phyloP scores from a whole-genome alignment of 2,113 vertebrate genomes.

The Phyllopteryx taeniolatus region DNA sequence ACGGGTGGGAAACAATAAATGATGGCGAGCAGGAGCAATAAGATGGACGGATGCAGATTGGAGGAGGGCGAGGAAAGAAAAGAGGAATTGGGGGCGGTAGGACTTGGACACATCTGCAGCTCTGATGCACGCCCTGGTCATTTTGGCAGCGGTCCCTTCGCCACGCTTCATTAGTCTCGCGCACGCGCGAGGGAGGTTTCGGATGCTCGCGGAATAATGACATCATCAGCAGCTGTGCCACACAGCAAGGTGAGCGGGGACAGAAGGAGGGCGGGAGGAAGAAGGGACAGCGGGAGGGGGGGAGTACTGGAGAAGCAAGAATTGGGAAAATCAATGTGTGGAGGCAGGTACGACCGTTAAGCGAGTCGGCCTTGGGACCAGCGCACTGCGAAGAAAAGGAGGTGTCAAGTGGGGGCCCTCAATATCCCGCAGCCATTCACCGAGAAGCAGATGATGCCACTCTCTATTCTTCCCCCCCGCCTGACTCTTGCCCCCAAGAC shows the following conservation, averaged over 20 bases:
- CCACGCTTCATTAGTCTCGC: slow-evolving; percentile 69
- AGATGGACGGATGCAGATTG: slow-evolving; percentile 43
- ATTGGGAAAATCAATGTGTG: slow-evolving; percentile 36
- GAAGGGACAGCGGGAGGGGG: slow-evolving; percentile 22
- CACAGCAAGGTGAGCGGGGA: slow-evolving; percentile 89
- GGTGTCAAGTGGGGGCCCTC: slow-evolving; percentile 53
- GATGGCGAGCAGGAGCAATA: slow-evolving; percentile 42
- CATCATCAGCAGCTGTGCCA: slow-evolving; percentile 99
- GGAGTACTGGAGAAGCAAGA: slow-evolving; percentile 7
- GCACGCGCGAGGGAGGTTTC: slow-evolving; percentile 46
- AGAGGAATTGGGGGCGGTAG: slow-evolving; percentile 21
- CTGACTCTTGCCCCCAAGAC: slow-evolving; percentile 17
- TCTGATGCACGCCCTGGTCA: slow-evolving; percentile 70
- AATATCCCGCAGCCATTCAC: slow-evolving; percentile 49
- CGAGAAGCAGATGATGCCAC: slow-evolving; percentile 53
- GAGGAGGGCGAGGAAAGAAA: slow-evolving; percentile 37
- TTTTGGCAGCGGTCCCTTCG: slow-evolving; percentile 70
- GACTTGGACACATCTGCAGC: slow-evolving; percentile 70
- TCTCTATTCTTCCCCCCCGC: slow-evolving; percentile 19
- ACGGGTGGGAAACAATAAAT: slow-evolving; percentile 55
- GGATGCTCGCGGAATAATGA: slow-evolving; percentile 86
- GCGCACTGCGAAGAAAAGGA: slow-evolving; percentile 46
- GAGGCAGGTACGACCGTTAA: not conserved
- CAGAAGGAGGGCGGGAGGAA: slow-evolving; percentile 49
- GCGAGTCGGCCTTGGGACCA: slow-evolving; percentile 2